These are phyloP conservation scores for Helicoverpa assulta DNA, from an alignment of 2,888 invertebrate genomes.

Conservation along the genomic window DNA sequence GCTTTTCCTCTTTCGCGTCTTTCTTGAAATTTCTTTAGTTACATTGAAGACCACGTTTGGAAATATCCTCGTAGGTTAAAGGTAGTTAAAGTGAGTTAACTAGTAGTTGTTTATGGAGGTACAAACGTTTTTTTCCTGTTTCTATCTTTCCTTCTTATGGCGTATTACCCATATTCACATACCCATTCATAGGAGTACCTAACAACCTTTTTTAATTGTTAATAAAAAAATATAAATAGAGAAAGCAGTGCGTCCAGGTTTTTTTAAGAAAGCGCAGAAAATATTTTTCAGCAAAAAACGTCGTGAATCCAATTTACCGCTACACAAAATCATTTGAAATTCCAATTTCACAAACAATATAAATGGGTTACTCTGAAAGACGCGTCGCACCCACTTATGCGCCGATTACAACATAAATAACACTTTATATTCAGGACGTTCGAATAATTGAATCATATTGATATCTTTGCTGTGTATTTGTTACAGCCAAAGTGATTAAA, in stretches of 20 bases:
- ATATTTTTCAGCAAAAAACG: too few relatives aligned
- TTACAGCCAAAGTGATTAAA: too few relatives aligned
- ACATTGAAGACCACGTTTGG: not conserved
- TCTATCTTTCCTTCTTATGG: too few relatives aligned
- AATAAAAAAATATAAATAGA: too few relatives aligned
- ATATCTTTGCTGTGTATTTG: too few relatives aligned
- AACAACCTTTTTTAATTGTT: too few relatives aligned
- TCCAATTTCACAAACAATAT: not conserved
- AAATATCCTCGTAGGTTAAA: not conserved
- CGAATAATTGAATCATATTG: too few relatives aligned
- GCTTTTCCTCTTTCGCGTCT: constrained; percentile 3
- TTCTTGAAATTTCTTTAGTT: constrained; percentile 3
- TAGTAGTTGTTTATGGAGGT: not conserved
- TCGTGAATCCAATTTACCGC: not conserved
- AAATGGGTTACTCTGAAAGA: constrained; percentile 2
- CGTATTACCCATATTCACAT: too few relatives aligned
- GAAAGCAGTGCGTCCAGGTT: too few relatives aligned
- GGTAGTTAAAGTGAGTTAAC: not conserved
- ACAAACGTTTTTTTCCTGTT: too few relatives aligned
- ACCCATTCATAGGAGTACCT: too few relatives aligned
- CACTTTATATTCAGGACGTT: constrained; percentile 4
- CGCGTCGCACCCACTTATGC: not conserved
- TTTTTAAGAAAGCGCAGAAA: too few relatives aligned
- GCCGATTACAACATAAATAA: constrained; percentile 3
- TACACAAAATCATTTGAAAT: constrained; percentile 3